Evolutionary conservation across 2,888 invertebrate genomes (phyloP), one percentile per base, ranked within the genome.

Genomic region (Lobophora halterata): DNA sequence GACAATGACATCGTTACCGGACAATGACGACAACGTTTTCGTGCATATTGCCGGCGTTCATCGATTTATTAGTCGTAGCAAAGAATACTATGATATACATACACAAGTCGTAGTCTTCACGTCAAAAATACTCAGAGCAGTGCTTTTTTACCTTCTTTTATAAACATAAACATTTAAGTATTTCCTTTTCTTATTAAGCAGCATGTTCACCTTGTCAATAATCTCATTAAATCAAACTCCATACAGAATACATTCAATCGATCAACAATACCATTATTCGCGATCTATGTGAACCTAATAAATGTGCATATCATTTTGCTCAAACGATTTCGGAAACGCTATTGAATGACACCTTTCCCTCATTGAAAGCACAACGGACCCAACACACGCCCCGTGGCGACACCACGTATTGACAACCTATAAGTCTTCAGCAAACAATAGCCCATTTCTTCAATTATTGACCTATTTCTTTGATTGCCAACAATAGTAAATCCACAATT

Each of bases 281-380:
- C 26, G 10, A 16, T 42, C 55, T 64, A 66, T 81, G 80, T 73
- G 80, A 83, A 80, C 62, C 72, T 79, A 80, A 80, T 81, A 77
- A 79, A 77, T 74, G 70, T 79, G 83, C 80, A 85, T 86, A 85
- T 86, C 83, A 83, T 81, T 83, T 80, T 81, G 80, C 76, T 75
- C 77, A 72, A 73, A 66, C 61, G 78, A 75, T 46, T 73, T 53
- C 59, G 65, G n/a, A n/a, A 78, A 80, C 74, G 63, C 58, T 49
- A 66, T 65, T 65, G 65, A 66, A 65, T 62, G 42, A 46, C 49
- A 43, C 45, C 46, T 46, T 10, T 28, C 19, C 21, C 31, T 43
- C 25, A 37, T 26, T 30, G 25, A 31, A 25, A 21, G 13, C 37
- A 20, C 17, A 18, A 27, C 2, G 19, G 32, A 20, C 25, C 65